Conservation (phyloP, 1,140 invertebrate species). For the Diorhabda elongata region DNA sequence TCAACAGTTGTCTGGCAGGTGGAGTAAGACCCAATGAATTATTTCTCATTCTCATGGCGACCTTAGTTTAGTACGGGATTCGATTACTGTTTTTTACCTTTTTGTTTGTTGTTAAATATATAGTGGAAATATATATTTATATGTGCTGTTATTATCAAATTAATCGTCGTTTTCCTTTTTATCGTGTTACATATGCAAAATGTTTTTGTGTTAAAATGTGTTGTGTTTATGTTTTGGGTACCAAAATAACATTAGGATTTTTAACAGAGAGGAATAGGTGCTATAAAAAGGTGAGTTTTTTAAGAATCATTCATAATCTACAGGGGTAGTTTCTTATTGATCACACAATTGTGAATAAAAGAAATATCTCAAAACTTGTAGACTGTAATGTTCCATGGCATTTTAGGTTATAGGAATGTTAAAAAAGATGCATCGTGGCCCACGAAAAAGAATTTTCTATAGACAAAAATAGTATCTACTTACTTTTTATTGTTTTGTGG, state of each 20-base stretch:
- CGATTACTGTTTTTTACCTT: slow-evolving; percentile 23
- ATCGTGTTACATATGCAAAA: slow-evolving; percentile 23
- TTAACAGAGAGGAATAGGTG: slow-evolving; percentile 16
- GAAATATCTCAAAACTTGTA: no score
- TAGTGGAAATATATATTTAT: slow-evolving; percentile 9
- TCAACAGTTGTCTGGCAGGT: slow-evolving; percentile 37
- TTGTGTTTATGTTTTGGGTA: slow-evolving; percentile 37
- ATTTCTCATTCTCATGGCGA: slow-evolving; percentile 30
- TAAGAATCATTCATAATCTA: background rate
- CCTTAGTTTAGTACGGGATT: slow-evolving; percentile 25
- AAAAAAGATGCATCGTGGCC: background rate
- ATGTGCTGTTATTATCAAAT: slow-evolving; percentile 9
- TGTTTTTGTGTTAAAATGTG: slow-evolving; percentile 34
- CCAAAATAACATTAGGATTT: slow-evolving; percentile 33
- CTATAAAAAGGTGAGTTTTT: slow-evolving; percentile 24
- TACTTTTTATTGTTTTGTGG: background rate
- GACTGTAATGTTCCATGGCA: background rate
- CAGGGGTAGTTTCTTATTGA: no score
- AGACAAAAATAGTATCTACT: background rate
- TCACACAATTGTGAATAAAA: no score
- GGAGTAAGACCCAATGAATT: slow-evolving; percentile 26
- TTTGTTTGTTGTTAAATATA: slow-evolving; percentile 26
- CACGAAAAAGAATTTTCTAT: background rate
- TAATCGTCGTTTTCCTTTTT: slow-evolving; percentile 10
- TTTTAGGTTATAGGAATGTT: background rate